Base-by-base conservation (phyloP, 2,113 vertebrate species). In the Poeciliopsis prolifica region DNA sequence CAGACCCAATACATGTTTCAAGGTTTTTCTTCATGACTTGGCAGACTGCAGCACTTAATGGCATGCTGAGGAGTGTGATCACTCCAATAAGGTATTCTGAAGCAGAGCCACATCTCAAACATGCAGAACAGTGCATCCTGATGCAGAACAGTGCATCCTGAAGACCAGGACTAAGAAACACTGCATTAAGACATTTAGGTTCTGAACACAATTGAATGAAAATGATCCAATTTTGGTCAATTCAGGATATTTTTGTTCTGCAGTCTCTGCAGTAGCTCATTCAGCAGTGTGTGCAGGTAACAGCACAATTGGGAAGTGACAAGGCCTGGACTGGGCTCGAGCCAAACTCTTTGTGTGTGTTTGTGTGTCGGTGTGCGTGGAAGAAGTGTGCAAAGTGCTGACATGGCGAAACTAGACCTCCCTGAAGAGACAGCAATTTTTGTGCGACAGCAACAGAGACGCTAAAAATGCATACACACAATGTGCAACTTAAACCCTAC, bases 271-370 rank as follows among this genome's bases (percentile, higher is more conserved):
- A 82, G 80, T 67, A 61, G 51, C 44, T 68, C 11, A 33, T 60
- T 86, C 74, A 64, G 65, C 42, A 70, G 71, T 44, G 66, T 62
- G 66, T 58, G 80, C 85, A 88, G 91, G 88, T 88, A 81, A 77
- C 75, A 82, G 81, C 62, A 62, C 84, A 83, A 64, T 88, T 87
- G 75, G 78, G 80, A 87, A 85, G 82, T 88, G 83, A 87, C 86
- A 86, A 75, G 70, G 84, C 65, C 83, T 76, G 80, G 85, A 84
- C 83, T 87, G 89, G 90, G 87, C 77, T 67, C 14, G 13, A 64
- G 87, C 91, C 90, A 89, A 74, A 66, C 8, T 77, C 79, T 48
- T 54, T 78, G 71, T 74, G 67, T 11, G 67, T 77, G 73, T 48
- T 3, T 54, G 51, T 24, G 51, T 22, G 19, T n/a, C 7, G 10